Conservation (phyloP, 1,140 invertebrate species). For the Drosophila dunni region DNA sequence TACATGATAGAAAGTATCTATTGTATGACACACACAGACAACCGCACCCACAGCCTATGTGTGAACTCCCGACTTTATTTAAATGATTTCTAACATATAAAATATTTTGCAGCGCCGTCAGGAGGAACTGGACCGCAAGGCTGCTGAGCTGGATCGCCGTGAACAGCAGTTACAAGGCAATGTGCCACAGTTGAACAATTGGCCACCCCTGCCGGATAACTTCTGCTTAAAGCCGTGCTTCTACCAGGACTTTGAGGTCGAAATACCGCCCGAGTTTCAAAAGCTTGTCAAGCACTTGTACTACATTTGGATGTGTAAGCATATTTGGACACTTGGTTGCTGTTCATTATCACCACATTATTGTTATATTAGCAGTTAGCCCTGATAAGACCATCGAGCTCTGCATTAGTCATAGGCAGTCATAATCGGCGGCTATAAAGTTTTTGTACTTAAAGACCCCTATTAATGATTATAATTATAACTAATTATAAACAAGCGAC, state of each 20-base stretch:
- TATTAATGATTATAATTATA: not conserved
- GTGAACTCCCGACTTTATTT: not conserved
- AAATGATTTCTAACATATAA: not conserved
- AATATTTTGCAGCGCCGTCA: constrained; percentile 87
- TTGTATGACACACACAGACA: constrained; percentile 14
- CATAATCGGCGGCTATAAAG: not conserved
- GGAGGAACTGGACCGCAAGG: constrained; percentile 94
- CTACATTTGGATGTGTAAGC: constrained; percentile 99
- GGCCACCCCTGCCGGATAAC: constrained; percentile 97
- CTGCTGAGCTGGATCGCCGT: constrained; percentile 93
- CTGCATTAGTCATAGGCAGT: constrained; percentile 27
- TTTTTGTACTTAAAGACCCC: not conserved
- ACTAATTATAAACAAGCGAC: not conserved
- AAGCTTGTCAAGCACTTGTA: constrained; percentile 97
- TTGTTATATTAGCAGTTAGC: constrained; percentile 25
- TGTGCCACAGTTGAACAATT: constrained; percentile 95
- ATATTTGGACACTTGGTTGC: constrained; percentile 26
- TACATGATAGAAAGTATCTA: not conserved
- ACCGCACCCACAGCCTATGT: not conserved
- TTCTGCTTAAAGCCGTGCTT: constrained; percentile 98
- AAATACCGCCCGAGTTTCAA: constrained; percentile 99
- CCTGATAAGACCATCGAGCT: constrained; percentile 25
- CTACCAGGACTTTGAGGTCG: constrained; percentile 99
- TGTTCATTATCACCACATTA: constrained; percentile 31
- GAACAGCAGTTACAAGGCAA: constrained; percentile 93